Conservation (phyloP, 2,888 invertebrate species). For the Parapristionchus giblindavisi region DNA sequence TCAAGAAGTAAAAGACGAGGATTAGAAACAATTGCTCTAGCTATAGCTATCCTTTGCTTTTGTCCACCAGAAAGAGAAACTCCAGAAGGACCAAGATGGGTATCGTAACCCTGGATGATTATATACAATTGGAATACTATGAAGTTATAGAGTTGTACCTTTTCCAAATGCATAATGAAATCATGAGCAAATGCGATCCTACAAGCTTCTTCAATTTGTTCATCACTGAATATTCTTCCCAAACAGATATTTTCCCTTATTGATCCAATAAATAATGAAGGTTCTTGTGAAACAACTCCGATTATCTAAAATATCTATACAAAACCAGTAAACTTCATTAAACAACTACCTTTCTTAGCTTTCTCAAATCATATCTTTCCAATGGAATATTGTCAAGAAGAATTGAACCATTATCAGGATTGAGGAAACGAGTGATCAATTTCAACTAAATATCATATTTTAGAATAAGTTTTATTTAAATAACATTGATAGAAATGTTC, state of each 20-base stretch:
- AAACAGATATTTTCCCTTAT: constrained; percentile 24
- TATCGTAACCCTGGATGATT: constrained; percentile 23
- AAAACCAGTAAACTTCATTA: background rate
- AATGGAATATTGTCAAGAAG: background rate
- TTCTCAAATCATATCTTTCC: constrained; percentile 6
- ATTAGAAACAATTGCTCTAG: constrained; percentile 24
- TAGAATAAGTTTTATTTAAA: background rate
- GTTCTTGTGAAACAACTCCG: constrained; percentile 32
- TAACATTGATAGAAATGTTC: background rate
- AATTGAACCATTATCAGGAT: constrained; percentile 16
- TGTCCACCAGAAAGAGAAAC: constrained; percentile 32
- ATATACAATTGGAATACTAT: background rate
- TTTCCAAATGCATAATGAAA: constrained; percentile 20
- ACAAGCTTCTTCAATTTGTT: constrained; percentile 4
- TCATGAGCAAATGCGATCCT: constrained; percentile 19
- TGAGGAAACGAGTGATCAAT: constrained; percentile 22
- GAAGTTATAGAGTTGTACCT: background rate
- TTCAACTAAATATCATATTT: background rate
- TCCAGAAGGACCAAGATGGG: constrained; percentile 16
- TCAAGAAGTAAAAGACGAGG: constrained; percentile 15
- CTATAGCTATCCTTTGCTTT: constrained; percentile 31
- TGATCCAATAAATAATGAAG: constrained; percentile 18
- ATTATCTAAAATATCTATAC: constrained; percentile 5
- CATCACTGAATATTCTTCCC: constrained; percentile 15
- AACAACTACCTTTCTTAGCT: background rate